Evolutionary conservation across 2,797 vertebrate genomes (phyloP).

Genomic region (Centroberyx gerrardi): DNA sequence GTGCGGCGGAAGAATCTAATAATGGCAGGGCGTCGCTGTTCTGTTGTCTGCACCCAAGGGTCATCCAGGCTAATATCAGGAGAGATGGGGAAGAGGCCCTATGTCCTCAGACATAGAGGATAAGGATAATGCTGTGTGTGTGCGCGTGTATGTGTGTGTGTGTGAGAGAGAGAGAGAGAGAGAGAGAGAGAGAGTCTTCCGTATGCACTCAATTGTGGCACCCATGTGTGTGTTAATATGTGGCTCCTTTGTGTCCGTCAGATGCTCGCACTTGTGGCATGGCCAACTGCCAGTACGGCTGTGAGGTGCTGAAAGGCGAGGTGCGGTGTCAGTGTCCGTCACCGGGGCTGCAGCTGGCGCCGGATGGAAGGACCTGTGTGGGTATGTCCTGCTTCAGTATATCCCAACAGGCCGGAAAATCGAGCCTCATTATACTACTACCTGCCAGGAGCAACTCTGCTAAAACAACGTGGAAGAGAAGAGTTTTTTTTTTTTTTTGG

Average conservation of each 20-base stretch:
- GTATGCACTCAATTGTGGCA: slow-evolving; percentile 22
- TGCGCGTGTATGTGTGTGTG: neutral
- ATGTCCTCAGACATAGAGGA: slow-evolving; percentile 45
- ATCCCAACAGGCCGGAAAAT: slow-evolving; percentile 40
- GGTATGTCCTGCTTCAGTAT: slow-evolving; percentile 86
- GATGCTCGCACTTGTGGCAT: slow-evolving; percentile 92
- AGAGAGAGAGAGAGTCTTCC: slow-evolving; percentile 19
- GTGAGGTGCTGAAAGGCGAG: slow-evolving; percentile 95
- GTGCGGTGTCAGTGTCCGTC: slow-evolving; percentile 96
- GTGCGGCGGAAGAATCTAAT: slow-evolving; percentile 76
- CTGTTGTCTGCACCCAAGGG: slow-evolving; percentile 64
- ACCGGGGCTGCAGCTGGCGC: slow-evolving; percentile 94
- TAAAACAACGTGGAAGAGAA: slow-evolving; percentile 16
- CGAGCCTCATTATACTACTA: slow-evolving; percentile 28
- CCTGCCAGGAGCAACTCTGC: slow-evolving; percentile 7
- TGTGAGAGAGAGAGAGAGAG: slow-evolving; percentile 10
- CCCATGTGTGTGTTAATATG: slow-evolving; percentile 58
- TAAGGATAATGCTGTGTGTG: slow-evolving; percentile 22
- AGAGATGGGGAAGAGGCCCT: slow-evolving; percentile 43
- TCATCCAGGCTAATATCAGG: slow-evolving; percentile 73
- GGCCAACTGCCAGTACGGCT: slow-evolving; percentile 99
- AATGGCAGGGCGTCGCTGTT: slow-evolving; percentile 70
- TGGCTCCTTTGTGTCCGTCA: slow-evolving; percentile 70
- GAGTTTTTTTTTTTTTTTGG: slow-evolving; percentile 3
- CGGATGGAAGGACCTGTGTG: slow-evolving; percentile 94